A percentile compares a stretch with the other conserved stretches of the same genome.
Conservation (phyloP, 92 coral and sea anemone species). For the Diadumene lineata region DNA sequence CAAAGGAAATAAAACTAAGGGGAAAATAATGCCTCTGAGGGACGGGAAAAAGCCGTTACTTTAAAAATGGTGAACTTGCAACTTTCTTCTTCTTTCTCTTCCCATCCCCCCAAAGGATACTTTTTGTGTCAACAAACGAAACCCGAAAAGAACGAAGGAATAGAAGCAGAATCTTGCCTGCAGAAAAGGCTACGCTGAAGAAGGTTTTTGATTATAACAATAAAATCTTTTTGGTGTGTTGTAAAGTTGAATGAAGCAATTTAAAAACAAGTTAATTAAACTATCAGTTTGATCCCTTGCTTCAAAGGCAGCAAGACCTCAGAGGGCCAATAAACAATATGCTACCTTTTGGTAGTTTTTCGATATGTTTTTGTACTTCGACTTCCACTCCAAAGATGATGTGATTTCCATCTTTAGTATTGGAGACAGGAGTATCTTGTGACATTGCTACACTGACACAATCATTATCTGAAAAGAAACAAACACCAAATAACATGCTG, state of each 20-base stretch:
- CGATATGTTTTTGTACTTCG: constrained; percentile 82
- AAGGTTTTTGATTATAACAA: too few relatives aligned
- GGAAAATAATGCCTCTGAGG: too few relatives aligned
- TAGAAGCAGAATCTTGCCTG: too few relatives aligned
- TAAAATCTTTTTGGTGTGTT: too few relatives aligned
- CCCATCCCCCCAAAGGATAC: too few relatives aligned
- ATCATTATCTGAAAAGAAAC: constrained; percentile 66
- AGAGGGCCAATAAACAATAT: not conserved
- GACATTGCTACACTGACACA: constrained; percentile 75
- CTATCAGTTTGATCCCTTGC: not conserved
- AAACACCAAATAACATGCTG: not conserved
- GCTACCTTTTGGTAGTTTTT: constrained; percentile 88
- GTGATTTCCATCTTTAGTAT: constrained; percentile 70
- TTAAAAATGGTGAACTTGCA: too few relatives aligned
- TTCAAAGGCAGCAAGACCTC: not conserved
- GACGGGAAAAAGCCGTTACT: too few relatives aligned
- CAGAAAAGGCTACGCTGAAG: too few relatives aligned
- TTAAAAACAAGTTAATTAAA: not conserved
- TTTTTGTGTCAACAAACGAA: too few relatives aligned
- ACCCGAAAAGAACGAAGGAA: too few relatives aligned
- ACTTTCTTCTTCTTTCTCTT: too few relatives aligned
- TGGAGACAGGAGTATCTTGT: constrained; percentile 89
- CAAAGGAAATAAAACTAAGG: not conserved
- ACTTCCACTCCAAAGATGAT: constrained; percentile 73
- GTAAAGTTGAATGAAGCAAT: too few relatives aligned